phyloP scores from a whole-genome alignment of 1,140 invertebrate genomes.

The Coptotermes formosanus region DNA sequence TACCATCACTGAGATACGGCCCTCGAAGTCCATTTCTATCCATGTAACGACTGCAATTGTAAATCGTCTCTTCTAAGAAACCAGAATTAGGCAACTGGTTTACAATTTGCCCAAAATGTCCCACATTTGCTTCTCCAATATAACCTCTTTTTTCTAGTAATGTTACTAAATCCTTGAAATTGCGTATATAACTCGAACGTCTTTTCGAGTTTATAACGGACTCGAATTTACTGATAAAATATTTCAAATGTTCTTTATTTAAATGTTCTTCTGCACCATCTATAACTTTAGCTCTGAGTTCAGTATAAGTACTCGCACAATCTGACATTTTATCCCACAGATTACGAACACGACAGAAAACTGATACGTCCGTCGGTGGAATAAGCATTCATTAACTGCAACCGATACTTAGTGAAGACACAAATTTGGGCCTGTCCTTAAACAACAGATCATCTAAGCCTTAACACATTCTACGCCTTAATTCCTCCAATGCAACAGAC shows the following conservation, averaged over 20 bases:
- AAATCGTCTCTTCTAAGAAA: too few species aligned
- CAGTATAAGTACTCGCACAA: neutral
- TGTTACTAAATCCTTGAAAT: slow-evolving; percentile 41
- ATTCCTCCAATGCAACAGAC: too few species aligned
- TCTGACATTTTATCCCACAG: too few species aligned
- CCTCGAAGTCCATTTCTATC: neutral
- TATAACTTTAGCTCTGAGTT: neutral
- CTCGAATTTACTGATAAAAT: neutral
- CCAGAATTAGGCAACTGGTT: neutral
- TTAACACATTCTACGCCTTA: too few species aligned
- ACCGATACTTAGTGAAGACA: too few species aligned
- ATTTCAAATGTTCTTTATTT: neutral
- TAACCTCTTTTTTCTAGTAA: slow-evolving; percentile 43
- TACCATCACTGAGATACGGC: neutral
- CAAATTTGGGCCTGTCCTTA: too few species aligned
- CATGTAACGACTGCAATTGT: neutral
- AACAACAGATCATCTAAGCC: too few species aligned
- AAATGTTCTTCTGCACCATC: neutral
- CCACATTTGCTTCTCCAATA: slow-evolving; percentile 40
- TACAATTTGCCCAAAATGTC: slow-evolving; percentile 40
- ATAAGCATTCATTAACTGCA: too few species aligned
- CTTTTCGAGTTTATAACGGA: slow-evolving; percentile 28
- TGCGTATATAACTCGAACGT: slow-evolving; percentile 39
- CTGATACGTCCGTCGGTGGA: too few species aligned
- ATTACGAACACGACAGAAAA: too few species aligned